Conservation (phyloP, 2,113 vertebrate species). For the Boulengeromyrus knoepffleri region DNA sequence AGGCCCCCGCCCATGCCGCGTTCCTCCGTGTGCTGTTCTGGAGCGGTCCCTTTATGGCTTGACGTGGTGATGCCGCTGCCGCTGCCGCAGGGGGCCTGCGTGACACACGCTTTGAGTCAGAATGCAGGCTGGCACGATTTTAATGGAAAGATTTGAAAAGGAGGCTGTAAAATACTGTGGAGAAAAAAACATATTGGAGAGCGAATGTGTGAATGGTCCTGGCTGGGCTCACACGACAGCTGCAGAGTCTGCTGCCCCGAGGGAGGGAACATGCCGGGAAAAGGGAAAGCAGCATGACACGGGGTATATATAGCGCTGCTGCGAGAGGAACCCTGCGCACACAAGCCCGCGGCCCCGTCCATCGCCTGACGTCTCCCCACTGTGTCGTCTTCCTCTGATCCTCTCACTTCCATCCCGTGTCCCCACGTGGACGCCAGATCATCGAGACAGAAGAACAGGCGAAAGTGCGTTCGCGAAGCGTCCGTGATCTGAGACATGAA, state of each 20-base stretch:
- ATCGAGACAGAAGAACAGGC: background rate
- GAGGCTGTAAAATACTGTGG: background rate
- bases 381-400: background rate
- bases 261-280: background rate
- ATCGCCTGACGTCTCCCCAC: background rate
- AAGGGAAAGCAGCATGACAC: background rate
- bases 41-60: background rate
- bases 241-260: background rate
- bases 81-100: background rate
- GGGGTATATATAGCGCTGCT: background rate
- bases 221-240: background rate
- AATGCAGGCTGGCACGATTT: background rate
- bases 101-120: background rate
- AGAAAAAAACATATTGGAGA: background rate
- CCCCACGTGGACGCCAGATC: too few species aligned
- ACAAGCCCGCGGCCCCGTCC: background rate
- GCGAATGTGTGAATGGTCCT: background rate
- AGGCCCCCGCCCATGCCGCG: background rate
- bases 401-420: background rate
- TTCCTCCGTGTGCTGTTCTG: background rate
- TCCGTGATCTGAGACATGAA: background rate
- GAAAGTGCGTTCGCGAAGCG: background rate
- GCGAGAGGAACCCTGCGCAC: background rate
- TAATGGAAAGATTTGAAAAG: background rate
- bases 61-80: background rate